Base-by-base conservation (phyloP, 2,888 invertebrate species). In the Parelbella ahira region DNA sequence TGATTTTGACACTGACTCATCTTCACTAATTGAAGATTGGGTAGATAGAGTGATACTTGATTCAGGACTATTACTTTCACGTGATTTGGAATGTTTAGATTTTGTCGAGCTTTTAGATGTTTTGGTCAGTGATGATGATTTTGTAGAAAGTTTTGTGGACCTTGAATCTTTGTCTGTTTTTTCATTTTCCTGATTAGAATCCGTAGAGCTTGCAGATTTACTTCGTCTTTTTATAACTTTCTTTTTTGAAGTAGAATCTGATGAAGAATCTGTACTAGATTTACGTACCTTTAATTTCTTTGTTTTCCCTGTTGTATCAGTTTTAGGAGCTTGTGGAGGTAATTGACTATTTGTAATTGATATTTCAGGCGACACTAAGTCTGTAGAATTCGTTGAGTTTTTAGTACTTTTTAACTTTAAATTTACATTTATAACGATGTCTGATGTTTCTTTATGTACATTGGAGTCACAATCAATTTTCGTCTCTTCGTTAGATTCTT, bases 31-130 rank as follows among this genome's bases (percentile, higher is more conserved):
- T 19, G 88, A 89, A 41, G 81, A 84, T 54, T 76, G 88, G 45
- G 83, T 90, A 24, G 83, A 86, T 66, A 88, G 87, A 36, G 90
- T 83, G n/a, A 75, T 58, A 66, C 86, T 86, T 45, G 89, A 72
- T 62, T 88, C 78, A 46, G 87, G 79, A 44, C 82, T 79, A 50
- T 81, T 77, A 56, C 81, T 78, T 65, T 83, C 83, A 43, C 80
- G 60, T 8, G 78, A 77, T 54, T 79, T 84, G 58, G 74, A 73
- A 71, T 76, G 70, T 69, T 69, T 79, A 39, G 66, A 58, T 60
- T 77, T 82, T 30, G 63, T 48, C 15, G 57, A 45, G 19, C 74
- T 72, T 46, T 78, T 83, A 45, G 60, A 59, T 44, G 76, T 47
- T 54, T 70, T 75, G 48, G 49, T 63, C 46, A 48, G 65, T 32